A percentile compares a stretch with the other conserved stretches of the same genome.
Conservation (phyloP, 1,140 invertebrate genomes). For the Cydia amplana region DNA sequence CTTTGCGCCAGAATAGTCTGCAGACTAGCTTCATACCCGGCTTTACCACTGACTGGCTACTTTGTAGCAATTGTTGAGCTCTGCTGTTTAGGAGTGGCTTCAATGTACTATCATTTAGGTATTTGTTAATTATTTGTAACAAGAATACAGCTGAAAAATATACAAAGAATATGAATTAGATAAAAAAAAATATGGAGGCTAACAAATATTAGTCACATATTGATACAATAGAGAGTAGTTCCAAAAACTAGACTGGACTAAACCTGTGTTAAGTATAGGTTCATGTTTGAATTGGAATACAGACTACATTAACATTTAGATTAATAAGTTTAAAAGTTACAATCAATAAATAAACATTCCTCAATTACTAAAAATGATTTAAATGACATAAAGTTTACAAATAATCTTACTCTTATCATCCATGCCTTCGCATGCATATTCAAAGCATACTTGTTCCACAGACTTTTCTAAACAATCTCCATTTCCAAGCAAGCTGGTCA, state of each 20-base stretch:
- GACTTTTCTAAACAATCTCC: conserved; percentile 24
- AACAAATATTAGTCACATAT: too few species aligned
- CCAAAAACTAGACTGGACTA: too few species aligned
- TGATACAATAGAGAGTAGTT: too few species aligned
- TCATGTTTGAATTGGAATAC: too few species aligned
- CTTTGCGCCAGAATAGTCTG: conserved; percentile 59
- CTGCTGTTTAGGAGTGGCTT: conserved; percentile 45
- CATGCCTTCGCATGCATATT: conserved; percentile 40
- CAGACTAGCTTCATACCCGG: conserved; percentile 56
- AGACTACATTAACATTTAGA: too few species aligned
- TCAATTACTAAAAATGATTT: background rate
- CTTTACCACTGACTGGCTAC: conserved; percentile 42
- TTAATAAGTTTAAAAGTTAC: background rate
- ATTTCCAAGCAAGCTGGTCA: conserved; percentile 39
- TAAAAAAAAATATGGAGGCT: too few species aligned
- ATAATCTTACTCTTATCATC: conserved; percentile 63
- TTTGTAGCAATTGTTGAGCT: conserved; percentile 45
- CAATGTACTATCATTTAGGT: conserved; percentile 45
- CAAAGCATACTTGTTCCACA: conserved; percentile 36
- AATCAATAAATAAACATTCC: background rate
- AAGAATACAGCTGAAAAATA: conserved; percentile 57
- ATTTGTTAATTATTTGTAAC: conserved; percentile 54
- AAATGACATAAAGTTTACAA: conserved; percentile 16
- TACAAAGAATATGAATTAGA: background rate
- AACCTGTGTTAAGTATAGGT: too few species aligned